Percentiles rank a stretch among this genome's conserved stretches.
These are phyloP conservation scores for Hiodon alosoides DNA, from an alignment of 2,113 vertebrate species.

Conservation along the genomic window DNA sequence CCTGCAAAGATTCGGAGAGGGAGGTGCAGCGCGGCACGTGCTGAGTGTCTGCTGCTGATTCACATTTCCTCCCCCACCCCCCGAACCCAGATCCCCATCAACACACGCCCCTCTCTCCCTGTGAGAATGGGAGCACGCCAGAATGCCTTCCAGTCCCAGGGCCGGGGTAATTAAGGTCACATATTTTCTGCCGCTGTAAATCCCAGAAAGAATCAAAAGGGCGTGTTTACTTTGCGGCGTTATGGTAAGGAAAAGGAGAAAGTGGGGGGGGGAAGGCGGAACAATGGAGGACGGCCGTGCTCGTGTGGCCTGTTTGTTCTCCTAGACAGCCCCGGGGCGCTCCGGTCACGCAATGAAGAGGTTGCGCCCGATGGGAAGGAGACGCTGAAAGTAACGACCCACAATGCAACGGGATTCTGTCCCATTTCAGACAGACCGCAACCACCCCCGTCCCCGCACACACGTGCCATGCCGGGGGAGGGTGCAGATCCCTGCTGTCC, in stretches of 20 bases:
- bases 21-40: constrained; percentile 29
- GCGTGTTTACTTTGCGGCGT: constrained; percentile 40
- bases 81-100: constrained; percentile 19
- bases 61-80: constrained; percentile 25
- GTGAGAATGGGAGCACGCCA: constrained; percentile 38
- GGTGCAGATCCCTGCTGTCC: not conserved
- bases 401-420: not conserved
- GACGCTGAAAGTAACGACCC: not conserved
- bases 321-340: not conserved
- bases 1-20: not conserved
- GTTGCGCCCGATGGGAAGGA: not conserved
- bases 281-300: not conserved
- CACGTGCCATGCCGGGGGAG: not conserved
- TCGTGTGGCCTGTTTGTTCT: not conserved
- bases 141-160: constrained; percentile 17
- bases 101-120: constrained; percentile 29
- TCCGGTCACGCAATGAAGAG: not conserved
- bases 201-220: constrained; percentile 53
- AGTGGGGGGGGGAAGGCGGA: constrained; percentile 8
- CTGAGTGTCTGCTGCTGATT: constrained; percentile 41
- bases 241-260: constrained; percentile 19
- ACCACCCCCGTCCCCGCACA: constrained; percentile 31
- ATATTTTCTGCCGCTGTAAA: constrained; percentile 52
- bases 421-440: not conserved
- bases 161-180: constrained; percentile 59